These are phyloP conservation scores for Troides oblongomaculatus DNA, from an alignment of 2,888 invertebrate genomes.

Conservation along the genomic window DNA sequence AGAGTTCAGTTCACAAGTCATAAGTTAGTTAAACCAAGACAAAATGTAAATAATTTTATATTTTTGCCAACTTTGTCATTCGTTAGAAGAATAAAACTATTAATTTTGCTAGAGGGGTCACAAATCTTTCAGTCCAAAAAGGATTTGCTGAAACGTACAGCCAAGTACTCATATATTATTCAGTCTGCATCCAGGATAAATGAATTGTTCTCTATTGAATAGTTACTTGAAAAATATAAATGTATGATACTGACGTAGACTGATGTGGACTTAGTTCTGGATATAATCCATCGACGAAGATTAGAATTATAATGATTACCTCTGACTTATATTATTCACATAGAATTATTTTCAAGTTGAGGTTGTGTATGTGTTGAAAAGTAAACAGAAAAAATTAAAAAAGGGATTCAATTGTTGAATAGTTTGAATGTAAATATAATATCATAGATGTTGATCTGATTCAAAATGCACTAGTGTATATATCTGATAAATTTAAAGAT, in stretches of 20 bases:
- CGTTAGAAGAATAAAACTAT: slow-evolving; percentile 24
- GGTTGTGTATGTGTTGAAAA: too few species aligned
- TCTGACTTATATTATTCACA: too few species aligned
- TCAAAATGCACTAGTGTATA: too few species aligned
- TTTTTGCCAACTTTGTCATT: neutral
- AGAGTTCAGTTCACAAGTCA: neutral
- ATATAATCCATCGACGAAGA: too few species aligned
- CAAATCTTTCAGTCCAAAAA: slow-evolving; percentile 24
- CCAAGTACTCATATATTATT: slow-evolving; percentile 29
- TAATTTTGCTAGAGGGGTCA: slow-evolving; percentile 22
- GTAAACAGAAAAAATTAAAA: too few species aligned
- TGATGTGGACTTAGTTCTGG: too few species aligned
- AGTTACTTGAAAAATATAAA: slow-evolving; percentile 15
- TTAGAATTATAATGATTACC: too few species aligned
- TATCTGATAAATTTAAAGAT: too few species aligned
- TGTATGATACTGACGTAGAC: neutral
- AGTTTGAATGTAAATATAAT: too few species aligned
- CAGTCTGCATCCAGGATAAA: slow-evolving; percentile 26
- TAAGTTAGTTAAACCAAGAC: neutral
- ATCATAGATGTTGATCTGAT: too few species aligned
- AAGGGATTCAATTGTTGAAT: too few species aligned
- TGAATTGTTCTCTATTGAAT: slow-evolving; percentile 21
- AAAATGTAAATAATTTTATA: neutral
- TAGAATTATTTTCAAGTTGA: too few species aligned
- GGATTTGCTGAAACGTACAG: slow-evolving; percentile 26